Base-by-base conservation (phyloP, 2,888 invertebrate genomes). In the Didymodactylos carnosus region DNA sequence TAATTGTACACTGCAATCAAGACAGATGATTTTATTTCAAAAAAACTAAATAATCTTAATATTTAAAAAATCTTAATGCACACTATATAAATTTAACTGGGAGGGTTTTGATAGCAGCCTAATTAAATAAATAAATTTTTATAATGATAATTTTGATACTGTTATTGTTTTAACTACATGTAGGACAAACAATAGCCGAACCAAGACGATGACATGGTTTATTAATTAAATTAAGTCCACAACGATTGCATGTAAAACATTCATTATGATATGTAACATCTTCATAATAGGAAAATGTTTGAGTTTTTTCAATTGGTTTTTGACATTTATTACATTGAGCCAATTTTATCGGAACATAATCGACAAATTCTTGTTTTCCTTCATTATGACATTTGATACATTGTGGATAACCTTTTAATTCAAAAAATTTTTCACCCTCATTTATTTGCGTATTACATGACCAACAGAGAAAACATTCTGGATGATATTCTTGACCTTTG, bases 381-480 rank as follows among this genome's bases (percentile, higher is more conserved):
- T 70, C 41, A 25, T 3, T 13, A 27, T 70, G 39, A 40, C 70
- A 41, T 25, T 41, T 70, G 16, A 11, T 14, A 43, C 70, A 70
- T 70, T 70, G 70, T 70, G 70, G 70, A 41, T 70, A 70, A 39
- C 70, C 70, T 23, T 35, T 25, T 25, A 70, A 19, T 70, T 70
- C 70, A 40, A 23, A 41, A 40, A 70, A 70, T 39, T 70, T 25
- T 40, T 70, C 70, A 19, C 70, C 41, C 27, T 70, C 41, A 41
- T 40, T 39, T 16, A 41, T 70, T 70, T 40, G 70, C n/a, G 39
- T 19, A 23, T 23, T 41, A 40, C 70, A 70, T 16, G 40, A 40
- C 39, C 70, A 70, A 70, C 70, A 70, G 25, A 27, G 25, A 27
- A 70, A 41, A 40, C 70, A 70, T 70, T 70, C 70, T 8, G 39